Percentiles rank a stretch among this genome's conserved stretches.
Conservation (phyloP, 2,113 vertebrate species). For the Pteropus alecto region DNA sequence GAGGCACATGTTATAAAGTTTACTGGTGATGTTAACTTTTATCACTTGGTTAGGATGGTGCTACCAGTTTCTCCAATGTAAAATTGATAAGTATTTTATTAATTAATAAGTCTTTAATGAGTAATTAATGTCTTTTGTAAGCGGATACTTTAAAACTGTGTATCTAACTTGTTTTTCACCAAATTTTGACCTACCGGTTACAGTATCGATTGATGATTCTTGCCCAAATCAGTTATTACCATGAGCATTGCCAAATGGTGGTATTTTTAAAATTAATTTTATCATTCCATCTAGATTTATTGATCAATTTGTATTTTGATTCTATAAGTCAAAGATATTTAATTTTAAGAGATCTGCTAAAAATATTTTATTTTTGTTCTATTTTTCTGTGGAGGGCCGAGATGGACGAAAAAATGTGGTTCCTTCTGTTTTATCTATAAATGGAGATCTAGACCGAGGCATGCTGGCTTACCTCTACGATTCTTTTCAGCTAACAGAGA, state of each 20-base stretch:
- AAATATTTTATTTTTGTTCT: constrained; percentile 37
- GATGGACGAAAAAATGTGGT: constrained; percentile 88
- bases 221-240: not conserved
- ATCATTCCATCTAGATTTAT: constrained; percentile 1
- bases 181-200: not conserved
- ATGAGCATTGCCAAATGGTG: not conserved
- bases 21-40: not conserved
- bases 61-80: not conserved
- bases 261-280: not conserved
- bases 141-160: not conserved
- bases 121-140: not conserved
- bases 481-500: constrained; percentile 88
- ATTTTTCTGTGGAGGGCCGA: constrained; percentile 83
- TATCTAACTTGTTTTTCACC: not conserved
- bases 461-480: constrained; percentile 90
- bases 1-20: not conserved
- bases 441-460: constrained; percentile 89
- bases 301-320: not conserved
- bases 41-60: not conserved
- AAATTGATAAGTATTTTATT: not conserved
- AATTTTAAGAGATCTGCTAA: constrained; percentile 29
- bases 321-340: not conserved
- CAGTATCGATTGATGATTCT: not conserved
- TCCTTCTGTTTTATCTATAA: constrained; percentile 89
- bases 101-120: not conserved